These are phyloP conservation scores for Ormyrus pomaceus DNA, from an alignment of 2,888 invertebrate genomes.

Conservation along the genomic window DNA sequence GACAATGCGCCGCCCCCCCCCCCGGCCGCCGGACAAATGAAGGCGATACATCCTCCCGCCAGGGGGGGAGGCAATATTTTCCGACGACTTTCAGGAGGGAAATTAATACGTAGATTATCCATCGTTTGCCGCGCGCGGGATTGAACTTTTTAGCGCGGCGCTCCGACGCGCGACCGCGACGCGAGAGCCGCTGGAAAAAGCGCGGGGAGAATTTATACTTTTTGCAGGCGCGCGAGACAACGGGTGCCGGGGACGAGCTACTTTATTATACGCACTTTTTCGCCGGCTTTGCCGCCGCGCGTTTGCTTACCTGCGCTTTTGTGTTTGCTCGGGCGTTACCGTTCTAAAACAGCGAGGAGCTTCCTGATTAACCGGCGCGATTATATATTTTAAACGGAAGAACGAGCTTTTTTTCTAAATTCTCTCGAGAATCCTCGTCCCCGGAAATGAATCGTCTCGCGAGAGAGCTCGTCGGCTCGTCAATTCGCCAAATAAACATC, in stretches of 20 bases:
- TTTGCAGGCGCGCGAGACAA: neutral
- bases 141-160: slow-evolving; percentile 16
- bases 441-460: neutral
- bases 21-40: slow-evolving; percentile 47
- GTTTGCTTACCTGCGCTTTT: neutral
- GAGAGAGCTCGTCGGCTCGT: neutral
- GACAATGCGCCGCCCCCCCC: neutral
- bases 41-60: slow-evolving; percentile 45
- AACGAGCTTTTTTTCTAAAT: neutral
- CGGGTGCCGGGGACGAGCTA: neutral
- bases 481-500: slow-evolving; percentile 10
- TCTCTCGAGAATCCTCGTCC: neutral
- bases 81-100: slow-evolving; percentile 43
- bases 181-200: neutral
- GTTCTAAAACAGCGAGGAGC: neutral
- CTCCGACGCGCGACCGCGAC: neutral
- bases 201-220: slow-evolving; percentile 30
- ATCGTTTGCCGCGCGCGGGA: slow-evolving; percentile 29
- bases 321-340: neutral
- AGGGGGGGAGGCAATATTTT: slow-evolving; percentile 15
- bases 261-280: slow-evolving; percentile 26
- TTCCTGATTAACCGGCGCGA: neutral
- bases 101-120: slow-evolving; percentile 56
- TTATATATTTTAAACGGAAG: neutral
- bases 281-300: slow-evolving; percentile 4